Evolutionary conservation across 2,888 invertebrate genomes (phyloP).

Genomic region (Diaphora mendica): DNA sequence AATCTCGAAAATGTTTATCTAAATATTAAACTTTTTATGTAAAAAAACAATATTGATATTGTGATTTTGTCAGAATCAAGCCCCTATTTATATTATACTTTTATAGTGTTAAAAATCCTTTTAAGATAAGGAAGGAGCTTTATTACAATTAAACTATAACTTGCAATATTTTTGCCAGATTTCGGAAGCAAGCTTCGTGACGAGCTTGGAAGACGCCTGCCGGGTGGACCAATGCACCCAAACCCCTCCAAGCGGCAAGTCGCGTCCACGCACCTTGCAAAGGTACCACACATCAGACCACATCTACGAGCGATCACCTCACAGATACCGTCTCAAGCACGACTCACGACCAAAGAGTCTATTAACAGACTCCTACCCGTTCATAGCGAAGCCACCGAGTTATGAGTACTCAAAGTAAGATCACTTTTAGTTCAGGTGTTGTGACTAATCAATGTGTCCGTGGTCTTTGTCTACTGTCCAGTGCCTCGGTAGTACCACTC

Average conservation of each 20-base stretch:
- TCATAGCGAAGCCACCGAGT: conserved; percentile 74
- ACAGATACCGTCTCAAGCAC: conserved; percentile 64
- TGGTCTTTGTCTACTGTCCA: conserved; percentile 4
- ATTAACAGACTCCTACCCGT: conserved; percentile 76
- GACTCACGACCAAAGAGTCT: conserved; percentile 72
- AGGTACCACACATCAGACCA: conserved; percentile 86
- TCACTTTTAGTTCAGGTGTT: conserved; percentile 37
- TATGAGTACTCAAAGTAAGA: conserved; percentile 80
- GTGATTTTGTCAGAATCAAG: too few relatives aligned
- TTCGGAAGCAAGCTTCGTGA: conserved; percentile 83
- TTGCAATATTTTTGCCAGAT: conserved; percentile 60
- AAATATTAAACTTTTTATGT: too few relatives aligned
- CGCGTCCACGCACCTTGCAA: conserved; percentile 82
- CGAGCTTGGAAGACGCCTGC: conserved; percentile 76
- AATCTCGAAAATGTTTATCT: too few relatives aligned
- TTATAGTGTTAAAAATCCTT: too few relatives aligned
- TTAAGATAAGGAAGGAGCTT: not conserved
- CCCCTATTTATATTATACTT: too few relatives aligned
- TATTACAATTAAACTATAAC: not conserved
- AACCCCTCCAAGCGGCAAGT: conserved; percentile 79
- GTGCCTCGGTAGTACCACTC: not conserved
- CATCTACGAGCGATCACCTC: conserved; percentile 69
- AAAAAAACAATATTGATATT: too few relatives aligned
- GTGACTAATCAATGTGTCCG: conserved; percentile 51
- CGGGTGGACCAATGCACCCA: conserved; percentile 82